Evolutionary conservation across 2,797 vertebrate species (phyloP).

Genomic region (Alcedo quadribrachys): DNA sequence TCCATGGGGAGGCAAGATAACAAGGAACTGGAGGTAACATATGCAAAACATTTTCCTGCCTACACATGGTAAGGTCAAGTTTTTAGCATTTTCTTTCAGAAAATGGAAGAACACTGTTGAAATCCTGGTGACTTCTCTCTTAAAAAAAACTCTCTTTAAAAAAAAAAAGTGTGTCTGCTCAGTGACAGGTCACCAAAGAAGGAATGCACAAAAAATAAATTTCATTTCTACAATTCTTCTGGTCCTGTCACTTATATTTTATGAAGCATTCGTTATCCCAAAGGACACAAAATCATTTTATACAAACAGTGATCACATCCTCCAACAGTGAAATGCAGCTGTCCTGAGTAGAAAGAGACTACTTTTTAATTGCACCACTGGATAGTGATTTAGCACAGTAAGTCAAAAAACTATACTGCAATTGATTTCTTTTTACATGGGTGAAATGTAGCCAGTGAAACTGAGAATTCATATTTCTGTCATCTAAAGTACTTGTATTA

Average conservation of each 20-base stretch:
- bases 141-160: background rate
- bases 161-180: background rate
- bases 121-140: background rate
- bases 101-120: background rate
- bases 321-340: background rate
- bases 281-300: background rate
- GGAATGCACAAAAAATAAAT: background rate
- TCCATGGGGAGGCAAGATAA: background rate
- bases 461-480: background rate
- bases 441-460: background rate
- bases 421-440: background rate
- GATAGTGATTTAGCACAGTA: background rate
- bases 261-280: background rate
- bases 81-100: background rate
- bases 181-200: background rate
- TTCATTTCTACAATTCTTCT: background rate
- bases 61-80: background rate
- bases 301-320: background rate
- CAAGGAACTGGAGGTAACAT: background rate
- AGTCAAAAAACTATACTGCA: background rate
- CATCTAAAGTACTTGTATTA: background rate
- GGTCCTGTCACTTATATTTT: background rate
- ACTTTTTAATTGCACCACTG: background rate
- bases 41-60: background rate
- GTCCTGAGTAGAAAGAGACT: background rate